Evolutionary conservation across 2,113 vertebrate species (phyloP).

Genomic region (Lonchura striata): DNA sequence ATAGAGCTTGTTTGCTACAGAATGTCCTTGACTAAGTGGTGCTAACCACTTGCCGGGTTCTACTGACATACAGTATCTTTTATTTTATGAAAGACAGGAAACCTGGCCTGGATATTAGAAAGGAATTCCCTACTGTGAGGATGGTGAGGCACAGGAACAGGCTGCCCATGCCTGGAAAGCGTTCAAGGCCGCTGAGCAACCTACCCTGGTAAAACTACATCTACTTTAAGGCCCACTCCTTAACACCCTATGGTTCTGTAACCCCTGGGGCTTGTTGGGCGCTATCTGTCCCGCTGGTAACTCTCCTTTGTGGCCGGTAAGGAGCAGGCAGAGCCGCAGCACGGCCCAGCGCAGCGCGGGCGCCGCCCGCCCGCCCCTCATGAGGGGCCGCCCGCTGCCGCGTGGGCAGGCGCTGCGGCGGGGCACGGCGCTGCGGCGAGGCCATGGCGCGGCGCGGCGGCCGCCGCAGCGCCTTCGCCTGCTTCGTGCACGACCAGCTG

Average conservation of each 20-base stretch:
- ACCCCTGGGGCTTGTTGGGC: neutral
- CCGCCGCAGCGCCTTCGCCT: neutral
- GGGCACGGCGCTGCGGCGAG: neutral
- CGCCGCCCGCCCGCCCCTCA: too few relatives aligned
- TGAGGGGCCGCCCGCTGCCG: too few relatives aligned
- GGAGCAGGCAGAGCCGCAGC: accelerated
- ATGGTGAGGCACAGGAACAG: neutral
- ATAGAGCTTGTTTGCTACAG: too few relatives aligned
- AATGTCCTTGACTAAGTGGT: too few relatives aligned
- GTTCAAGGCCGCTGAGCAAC: neutral
- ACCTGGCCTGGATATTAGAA: neutral
- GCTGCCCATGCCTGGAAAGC: too few relatives aligned
- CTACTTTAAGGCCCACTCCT: neutral
- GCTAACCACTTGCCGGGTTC: neutral
- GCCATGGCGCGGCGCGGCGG: accelerated
- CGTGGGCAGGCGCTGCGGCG: too few relatives aligned
- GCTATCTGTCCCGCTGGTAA: accelerated
- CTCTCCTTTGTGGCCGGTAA: accelerated
- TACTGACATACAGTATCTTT: neutral
- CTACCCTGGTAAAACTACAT: accelerated
- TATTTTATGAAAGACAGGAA: neutral
- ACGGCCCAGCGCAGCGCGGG: accelerated
- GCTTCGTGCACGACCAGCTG: conserved; percentile 70
- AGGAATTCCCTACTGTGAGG: neutral
- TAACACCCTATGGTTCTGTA: too few relatives aligned